These are phyloP conservation scores for Pipistrellus pygmaeus DNA, from an alignment of 2,797 vertebrate species.

Conservation along the genomic window DNA sequence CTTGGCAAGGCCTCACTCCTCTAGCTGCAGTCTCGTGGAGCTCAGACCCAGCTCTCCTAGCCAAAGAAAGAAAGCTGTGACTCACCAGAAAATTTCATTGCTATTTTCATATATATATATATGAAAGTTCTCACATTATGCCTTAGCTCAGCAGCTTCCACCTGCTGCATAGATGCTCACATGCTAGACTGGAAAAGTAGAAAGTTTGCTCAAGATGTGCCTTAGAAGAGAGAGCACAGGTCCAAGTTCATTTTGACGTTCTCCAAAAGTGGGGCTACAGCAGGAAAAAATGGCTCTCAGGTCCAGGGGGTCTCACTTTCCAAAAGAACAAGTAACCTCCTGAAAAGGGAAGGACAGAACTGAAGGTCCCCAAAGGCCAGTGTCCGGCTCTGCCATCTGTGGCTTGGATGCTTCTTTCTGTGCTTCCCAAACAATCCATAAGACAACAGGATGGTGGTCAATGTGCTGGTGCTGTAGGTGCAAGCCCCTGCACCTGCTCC, in stretches of 20 bases:
- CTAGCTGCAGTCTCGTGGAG: constrained; percentile 57
- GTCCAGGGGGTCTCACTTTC: background rate
- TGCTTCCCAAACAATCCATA: rapidly evolving
- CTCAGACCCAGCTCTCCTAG: constrained; percentile 57
- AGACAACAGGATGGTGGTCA: background rate
- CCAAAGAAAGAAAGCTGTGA: constrained; percentile 74
- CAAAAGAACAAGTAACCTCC: background rate
- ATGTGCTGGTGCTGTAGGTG: background rate
- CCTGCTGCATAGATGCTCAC: background rate
- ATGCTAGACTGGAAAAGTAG: constrained; percentile 26
- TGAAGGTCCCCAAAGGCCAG: background rate
- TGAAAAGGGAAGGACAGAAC: background rate
- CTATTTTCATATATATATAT: constrained; percentile 59
- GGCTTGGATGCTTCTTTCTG: background rate
- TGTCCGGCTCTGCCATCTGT: background rate
- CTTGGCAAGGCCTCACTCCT: constrained; percentile 62
- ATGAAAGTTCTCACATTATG: constrained; percentile 17
- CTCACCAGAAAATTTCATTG: constrained; percentile 76
- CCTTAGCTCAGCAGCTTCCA: constrained; percentile 66
- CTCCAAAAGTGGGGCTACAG: background rate
- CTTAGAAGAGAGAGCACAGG: background rate
- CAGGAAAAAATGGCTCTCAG: background rate
- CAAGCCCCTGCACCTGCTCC: background rate
- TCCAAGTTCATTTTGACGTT: background rate
- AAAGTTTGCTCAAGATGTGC: background rate